Conservation (phyloP, 2,113 vertebrate species). For the Neotoma lepida region DNA sequence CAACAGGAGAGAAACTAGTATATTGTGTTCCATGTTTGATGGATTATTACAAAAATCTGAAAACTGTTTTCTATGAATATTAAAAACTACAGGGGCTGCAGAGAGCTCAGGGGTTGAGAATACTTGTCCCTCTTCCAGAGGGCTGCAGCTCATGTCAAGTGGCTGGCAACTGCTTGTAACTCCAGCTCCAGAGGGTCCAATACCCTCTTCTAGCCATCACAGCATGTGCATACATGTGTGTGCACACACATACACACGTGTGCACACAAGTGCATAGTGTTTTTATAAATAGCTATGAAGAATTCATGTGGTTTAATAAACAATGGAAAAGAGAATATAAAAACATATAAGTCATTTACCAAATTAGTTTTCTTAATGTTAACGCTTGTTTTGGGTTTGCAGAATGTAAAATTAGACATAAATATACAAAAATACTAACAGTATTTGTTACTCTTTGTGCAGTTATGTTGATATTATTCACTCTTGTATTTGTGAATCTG, state of each 20-base stretch:
- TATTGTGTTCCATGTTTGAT: background rate
- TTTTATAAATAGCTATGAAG: background rate
- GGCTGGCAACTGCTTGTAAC: background rate
- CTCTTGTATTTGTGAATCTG: background rate
- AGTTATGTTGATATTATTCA: background rate
- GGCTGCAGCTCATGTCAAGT: background rate
- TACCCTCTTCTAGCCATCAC: background rate
- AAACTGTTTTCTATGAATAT: conserved; percentile 14
- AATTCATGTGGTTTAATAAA: background rate
- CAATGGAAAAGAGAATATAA: background rate
- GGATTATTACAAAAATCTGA: background rate
- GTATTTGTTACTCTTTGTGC: background rate
- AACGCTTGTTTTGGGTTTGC: background rate
- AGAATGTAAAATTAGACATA: background rate
- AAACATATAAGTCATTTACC: background rate
- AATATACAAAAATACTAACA: background rate
- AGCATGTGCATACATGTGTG: background rate
- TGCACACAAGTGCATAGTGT: too few relatives aligned
- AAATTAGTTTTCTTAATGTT: background rate
- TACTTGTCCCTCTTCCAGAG: background rate
- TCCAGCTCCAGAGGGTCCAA: background rate
- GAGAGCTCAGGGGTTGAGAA: background rate
- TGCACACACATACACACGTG: background rate
- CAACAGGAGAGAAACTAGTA: background rate
- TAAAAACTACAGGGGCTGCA: background rate